Evolutionary conservation across 2,113 vertebrate genomes (phyloP).

Genomic region (Rhodinocichla rosea): DNA sequence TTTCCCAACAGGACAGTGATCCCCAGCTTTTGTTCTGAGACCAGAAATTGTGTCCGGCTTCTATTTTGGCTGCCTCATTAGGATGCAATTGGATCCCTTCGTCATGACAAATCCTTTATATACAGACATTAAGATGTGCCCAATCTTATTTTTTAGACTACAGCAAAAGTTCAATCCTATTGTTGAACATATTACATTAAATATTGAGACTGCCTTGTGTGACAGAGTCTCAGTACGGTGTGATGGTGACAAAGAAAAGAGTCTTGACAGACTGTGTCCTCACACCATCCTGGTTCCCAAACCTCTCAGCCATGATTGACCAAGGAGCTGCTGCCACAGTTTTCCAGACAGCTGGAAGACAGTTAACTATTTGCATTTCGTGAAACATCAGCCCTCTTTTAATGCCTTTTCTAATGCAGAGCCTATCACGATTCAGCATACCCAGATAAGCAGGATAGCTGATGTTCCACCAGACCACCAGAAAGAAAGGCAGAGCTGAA

Average conservation of each 20-base stretch:
- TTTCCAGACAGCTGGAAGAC: neutral
- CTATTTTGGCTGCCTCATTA: neutral
- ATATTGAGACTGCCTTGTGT: neutral
- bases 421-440: neutral
- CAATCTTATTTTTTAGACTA: neutral
- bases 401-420: conserved; percentile 39
- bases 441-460: conserved; percentile 21
- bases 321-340: neutral
- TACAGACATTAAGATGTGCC: neutral
- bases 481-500: neutral
- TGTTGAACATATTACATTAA: neutral
- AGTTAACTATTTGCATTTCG: neutral
- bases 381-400: neutral
- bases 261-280: neutral
- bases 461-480: neutral
- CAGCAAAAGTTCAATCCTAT: neutral
- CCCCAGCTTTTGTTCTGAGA: neutral
- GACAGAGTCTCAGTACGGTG: neutral
- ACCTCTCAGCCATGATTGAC: neutral
- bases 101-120: neutral
- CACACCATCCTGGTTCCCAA: neutral
- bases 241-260: neutral
- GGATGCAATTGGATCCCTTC: neutral
- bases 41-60: neutral
- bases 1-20: neutral